Conservation (phyloP, 2,797 vertebrate genomes). For the Ficedula albicollis region DNA sequence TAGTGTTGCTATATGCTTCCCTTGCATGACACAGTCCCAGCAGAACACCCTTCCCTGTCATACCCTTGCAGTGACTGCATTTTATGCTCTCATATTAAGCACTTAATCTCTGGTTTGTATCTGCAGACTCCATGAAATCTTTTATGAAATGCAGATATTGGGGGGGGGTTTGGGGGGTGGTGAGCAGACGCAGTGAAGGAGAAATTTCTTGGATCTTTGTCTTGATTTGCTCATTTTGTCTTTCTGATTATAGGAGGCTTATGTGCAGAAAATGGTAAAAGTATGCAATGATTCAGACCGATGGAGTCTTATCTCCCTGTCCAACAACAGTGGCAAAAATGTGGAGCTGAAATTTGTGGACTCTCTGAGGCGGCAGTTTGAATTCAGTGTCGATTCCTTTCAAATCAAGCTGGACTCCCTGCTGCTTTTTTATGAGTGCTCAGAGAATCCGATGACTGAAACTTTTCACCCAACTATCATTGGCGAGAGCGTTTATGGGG, state of each 20-base stretch:
- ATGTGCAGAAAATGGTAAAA: slow-evolving; percentile 99
- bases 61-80: background rate
- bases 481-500: slow-evolving; percentile 95
- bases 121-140: background rate
- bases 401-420: slow-evolving; percentile 98
- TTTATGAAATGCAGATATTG: background rate
- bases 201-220: background rate
- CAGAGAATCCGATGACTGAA: slow-evolving; percentile 95
- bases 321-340: slow-evolving; percentile 98
- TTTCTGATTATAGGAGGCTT: slow-evolving; percentile 88
- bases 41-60: background rate
- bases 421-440: slow-evolving; percentile 97
- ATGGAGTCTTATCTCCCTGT: slow-evolving; percentile 98
- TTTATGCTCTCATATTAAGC: background rate
- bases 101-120: background rate
- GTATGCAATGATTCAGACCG: slow-evolving; percentile 98
- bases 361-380: slow-evolving; percentile 96
- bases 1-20: background rate
- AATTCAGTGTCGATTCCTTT: slow-evolving; percentile 99
- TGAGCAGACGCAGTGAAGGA: background rate
- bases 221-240: slow-evolving; percentile 66
- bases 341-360: slow-evolving; percentile 99
- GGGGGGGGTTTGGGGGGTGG: background rate
- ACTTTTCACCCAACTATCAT: slow-evolving; percentile 97
- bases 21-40: background rate